Conservation (phyloP, 1,140 invertebrate genomes). For the Drosophila truncata region DNA sequence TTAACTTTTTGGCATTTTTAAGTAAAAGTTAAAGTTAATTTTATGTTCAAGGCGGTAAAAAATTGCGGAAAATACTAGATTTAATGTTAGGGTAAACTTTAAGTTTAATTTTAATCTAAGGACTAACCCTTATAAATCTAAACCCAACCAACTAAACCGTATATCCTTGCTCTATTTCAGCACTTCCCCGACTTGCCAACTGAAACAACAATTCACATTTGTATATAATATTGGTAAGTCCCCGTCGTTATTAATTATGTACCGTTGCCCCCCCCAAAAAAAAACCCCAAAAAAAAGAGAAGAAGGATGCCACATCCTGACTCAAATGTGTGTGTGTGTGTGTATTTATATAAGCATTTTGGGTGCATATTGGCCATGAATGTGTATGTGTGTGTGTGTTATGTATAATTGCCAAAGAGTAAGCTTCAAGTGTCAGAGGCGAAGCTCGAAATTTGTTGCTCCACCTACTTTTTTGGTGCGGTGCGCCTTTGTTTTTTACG, state of each 20-base stretch:
- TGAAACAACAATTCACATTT: conserved; percentile 8
- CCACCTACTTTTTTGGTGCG: conserved; percentile 65
- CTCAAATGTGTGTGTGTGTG: not conserved
- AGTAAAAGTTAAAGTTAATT: too few species aligned
- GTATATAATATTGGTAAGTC: conserved; percentile 47
- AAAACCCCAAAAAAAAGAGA: not conserved
- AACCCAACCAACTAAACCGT: not conserved
- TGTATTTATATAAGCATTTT: conserved; percentile 9
- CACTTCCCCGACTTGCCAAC: not conserved
- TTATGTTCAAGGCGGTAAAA: too few species aligned
- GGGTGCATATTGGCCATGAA: conserved; percentile 7
- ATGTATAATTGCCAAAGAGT: conserved; percentile 54
- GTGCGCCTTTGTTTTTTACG: conserved; percentile 26
- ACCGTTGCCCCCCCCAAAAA: conserved; percentile 22
- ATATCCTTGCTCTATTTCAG: conserved; percentile 1
- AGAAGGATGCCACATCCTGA: conserved; percentile 23
- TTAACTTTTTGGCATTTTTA: too few species aligned
- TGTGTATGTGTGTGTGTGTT: conserved; percentile 4
- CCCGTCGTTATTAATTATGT: conserved; percentile 65
- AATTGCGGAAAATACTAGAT: too few species aligned
- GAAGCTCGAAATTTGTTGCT: conserved; percentile 60
- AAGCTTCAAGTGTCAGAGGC: conserved; percentile 63
- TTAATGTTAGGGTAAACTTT: too few species aligned
- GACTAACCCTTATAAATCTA: not conserved
- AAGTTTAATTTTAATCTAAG: too few species aligned